Percentiles rank a stretch among this genome's conserved stretches.
Conservation (phyloP, 2,797 vertebrate species). For the Lacerta bilineata region DNA sequence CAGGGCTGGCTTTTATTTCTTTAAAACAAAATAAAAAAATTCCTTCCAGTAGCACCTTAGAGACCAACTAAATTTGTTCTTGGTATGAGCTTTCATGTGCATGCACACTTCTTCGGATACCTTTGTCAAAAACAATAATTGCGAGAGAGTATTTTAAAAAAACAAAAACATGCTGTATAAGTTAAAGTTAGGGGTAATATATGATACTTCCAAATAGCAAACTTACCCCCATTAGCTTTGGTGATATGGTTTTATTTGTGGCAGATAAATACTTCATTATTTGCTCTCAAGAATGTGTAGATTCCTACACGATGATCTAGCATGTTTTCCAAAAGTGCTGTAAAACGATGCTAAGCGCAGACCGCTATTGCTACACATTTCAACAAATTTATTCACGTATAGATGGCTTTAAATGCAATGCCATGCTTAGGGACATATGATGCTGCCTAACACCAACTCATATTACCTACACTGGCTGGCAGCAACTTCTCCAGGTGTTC, state of each 20-base stretch:
- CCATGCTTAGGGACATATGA: too few species aligned
- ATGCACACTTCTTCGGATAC: too few species aligned
- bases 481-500: too few species aligned
- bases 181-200: background rate
- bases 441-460: too few species aligned
- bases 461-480: too few species aligned
- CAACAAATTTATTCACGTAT: background rate
- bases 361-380: background rate
- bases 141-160: background rate
- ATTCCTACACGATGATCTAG: background rate
- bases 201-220: background rate
- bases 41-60: too few species aligned
- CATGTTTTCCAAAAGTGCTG: background rate
- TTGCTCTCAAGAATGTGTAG: background rate
- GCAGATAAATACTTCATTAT: too few species aligned
- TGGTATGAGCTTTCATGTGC: too few species aligned
- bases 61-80: too few species aligned
- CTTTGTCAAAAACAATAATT: background rate
- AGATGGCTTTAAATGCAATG: too few species aligned
- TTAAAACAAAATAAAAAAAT: too few species aligned
- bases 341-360: background rate
- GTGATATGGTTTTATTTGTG: background rate
- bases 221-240: background rate
- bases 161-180: background rate
- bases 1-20: background rate